These are phyloP conservation scores for Coremacera marginata DNA, from an alignment of 2,888 invertebrate species.

Conservation along the genomic window DNA sequence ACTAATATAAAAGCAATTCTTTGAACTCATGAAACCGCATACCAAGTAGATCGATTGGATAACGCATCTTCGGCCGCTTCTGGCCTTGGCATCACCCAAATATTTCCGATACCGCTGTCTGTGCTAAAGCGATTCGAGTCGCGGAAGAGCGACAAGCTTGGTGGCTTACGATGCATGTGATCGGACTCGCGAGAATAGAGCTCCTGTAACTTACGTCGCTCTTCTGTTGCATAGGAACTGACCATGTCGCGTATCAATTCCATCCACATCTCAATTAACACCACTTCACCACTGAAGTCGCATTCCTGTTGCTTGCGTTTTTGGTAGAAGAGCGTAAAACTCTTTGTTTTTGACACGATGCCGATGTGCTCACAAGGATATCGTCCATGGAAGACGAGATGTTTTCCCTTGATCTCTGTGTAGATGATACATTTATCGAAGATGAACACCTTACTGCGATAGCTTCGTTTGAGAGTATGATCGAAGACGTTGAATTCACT, in stretches of 20 bases:
- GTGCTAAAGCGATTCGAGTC: conserved; percentile 68
- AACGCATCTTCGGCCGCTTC: conserved; percentile 54
- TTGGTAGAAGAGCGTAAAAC: conserved; percentile 66
- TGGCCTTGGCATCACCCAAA: conserved; percentile 63
- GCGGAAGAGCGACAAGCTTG: conserved; percentile 62
- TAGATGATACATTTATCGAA: conserved; percentile 68
- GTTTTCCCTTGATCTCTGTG: conserved; percentile 66
- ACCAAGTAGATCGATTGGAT: conserved; percentile 66
- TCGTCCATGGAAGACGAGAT: conserved; percentile 65
- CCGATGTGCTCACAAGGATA: conserved; percentile 68
- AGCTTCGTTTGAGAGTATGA: conserved; percentile 61
- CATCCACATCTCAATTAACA: conserved; percentile 61
- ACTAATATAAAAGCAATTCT: not conserved
- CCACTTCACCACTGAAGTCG: conserved; percentile 62
- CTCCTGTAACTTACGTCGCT: conserved; percentile 63
- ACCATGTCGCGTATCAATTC: conserved; percentile 67
- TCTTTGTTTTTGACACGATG: conserved; percentile 60
- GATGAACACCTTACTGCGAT: conserved; percentile 66
- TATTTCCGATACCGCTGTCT: conserved; percentile 67
- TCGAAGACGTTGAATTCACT: conserved; percentile 65
- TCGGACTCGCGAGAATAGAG: conserved; percentile 60
- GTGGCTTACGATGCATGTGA: conserved; percentile 62
- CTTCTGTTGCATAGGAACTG: conserved; percentile 61
- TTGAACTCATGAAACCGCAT: conserved; percentile 42
- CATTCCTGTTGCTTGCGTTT: conserved; percentile 67